These are phyloP conservation scores for Steatocranus sp. DNA, from an alignment of 2,797 vertebrate species.

Conservation along the genomic window DNA sequence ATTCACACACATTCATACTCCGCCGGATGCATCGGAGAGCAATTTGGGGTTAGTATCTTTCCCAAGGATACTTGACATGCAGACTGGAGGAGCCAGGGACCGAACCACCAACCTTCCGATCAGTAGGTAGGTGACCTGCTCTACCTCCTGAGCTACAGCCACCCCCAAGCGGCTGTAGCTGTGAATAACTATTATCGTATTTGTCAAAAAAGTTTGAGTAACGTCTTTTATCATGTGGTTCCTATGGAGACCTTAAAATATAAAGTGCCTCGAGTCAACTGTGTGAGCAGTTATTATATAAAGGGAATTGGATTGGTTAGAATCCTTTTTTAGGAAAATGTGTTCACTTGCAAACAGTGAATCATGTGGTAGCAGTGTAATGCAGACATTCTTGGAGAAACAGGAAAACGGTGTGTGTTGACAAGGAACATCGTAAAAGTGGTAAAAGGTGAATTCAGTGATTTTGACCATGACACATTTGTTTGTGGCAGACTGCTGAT, in stretches of 20 bases:
- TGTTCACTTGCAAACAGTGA: neutral
- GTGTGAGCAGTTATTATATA: neutral
- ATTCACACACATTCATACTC: neutral
- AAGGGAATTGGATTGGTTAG: neutral
- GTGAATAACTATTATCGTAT: neutral
- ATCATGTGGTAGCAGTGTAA: neutral
- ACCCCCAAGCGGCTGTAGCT: neutral
- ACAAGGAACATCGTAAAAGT: neutral
- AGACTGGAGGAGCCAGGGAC: neutral
- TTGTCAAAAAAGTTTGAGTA: neutral
- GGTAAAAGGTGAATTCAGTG: neutral
- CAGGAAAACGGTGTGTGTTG: rapidly evolving
- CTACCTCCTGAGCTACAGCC: neutral
- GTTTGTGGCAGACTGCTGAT: neutral
- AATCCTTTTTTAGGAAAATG: neutral
- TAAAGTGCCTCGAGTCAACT: neutral
- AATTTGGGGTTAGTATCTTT: neutral
- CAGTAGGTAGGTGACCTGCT: neutral
- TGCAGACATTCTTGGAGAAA: neutral
- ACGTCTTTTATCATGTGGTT: neutral
- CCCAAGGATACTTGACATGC: neutral
- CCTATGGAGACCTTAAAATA: neutral
- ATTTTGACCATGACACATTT: neutral
- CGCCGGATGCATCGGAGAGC: rapidly evolving
- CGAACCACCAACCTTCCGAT: neutral